These are phyloP conservation scores for Argynnis bischoffii DNA, from an alignment of 2,888 invertebrate genomes.

Conservation along the genomic window DNA sequence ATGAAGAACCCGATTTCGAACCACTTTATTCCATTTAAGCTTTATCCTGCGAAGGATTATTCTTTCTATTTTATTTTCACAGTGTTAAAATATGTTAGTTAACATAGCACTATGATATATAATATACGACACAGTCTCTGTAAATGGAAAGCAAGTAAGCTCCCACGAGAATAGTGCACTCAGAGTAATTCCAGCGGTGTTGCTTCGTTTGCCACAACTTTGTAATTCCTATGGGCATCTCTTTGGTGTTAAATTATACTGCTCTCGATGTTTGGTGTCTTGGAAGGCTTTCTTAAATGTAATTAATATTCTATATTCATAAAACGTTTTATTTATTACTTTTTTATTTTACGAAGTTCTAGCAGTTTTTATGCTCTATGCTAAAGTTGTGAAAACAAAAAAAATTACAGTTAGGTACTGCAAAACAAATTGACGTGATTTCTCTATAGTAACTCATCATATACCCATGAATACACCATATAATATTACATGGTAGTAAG, in stretches of 20 bases:
- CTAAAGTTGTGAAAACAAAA: too few relatives aligned
- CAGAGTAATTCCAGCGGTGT: slow-evolving; percentile 49
- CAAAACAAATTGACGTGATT: too few relatives aligned
- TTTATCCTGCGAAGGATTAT: too few relatives aligned
- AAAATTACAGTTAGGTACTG: too few relatives aligned
- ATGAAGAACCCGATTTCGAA: too few relatives aligned
- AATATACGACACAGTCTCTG: slow-evolving; percentile 14
- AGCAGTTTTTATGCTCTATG: too few relatives aligned
- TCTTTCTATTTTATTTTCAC: neutral
- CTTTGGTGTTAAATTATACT: slow-evolving; percentile 32
- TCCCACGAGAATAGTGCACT: slow-evolving; percentile 45
- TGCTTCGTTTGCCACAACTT: slow-evolving; percentile 49
- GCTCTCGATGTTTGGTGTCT: slow-evolving; percentile 11
- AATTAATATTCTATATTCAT: neutral
- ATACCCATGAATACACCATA: too few relatives aligned
- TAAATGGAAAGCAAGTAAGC: slow-evolving; percentile 24
- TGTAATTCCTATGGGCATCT: slow-evolving; percentile 27
- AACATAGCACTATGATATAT: slow-evolving; percentile 17
- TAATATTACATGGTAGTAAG: too few relatives aligned
- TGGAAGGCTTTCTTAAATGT: slow-evolving; percentile 1
- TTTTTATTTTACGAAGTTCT: too few relatives aligned
- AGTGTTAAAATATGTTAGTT: slow-evolving; percentile 10
- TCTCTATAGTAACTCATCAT: too few relatives aligned
- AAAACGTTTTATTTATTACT: neutral
- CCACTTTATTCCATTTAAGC: too few relatives aligned